Evolutionary conservation across 2,888 invertebrate species (phyloP).

Genomic region (Drosophila histrio): DNA sequence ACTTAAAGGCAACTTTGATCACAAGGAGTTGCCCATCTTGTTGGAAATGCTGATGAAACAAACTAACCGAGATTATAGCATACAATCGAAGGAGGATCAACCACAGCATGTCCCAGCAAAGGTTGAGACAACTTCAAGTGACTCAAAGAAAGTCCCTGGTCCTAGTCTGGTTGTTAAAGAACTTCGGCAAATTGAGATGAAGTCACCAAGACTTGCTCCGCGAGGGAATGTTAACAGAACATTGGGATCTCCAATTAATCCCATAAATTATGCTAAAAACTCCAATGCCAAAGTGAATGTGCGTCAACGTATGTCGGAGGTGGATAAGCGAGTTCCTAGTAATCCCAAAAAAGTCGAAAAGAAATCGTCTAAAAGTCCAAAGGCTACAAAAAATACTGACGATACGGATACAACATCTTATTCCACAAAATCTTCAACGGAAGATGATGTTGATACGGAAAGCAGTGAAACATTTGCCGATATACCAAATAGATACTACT

Average conservation of each 20-base stretch:
- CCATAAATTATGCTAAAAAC: background rate
- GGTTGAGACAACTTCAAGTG: background rate
- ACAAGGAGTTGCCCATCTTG: conserved; percentile 75
- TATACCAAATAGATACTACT: conserved; percentile 62
- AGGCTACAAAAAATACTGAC: background rate
- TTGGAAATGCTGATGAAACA: conserved; percentile 62
- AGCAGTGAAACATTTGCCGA: conserved; percentile 42
- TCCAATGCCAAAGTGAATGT: conserved; percentile 20
- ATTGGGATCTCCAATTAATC: background rate
- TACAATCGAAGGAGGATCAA: background rate
- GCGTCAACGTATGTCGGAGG: conserved; percentile 20
- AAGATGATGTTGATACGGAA: conserved; percentile 2
- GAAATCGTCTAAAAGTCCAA: background rate
- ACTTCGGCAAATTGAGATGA: background rate
- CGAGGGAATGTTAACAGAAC: background rate
- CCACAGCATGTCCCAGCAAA: background rate
- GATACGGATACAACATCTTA: background rate
- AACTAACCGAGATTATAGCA: background rate
- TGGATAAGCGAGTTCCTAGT: no score
- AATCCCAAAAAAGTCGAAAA: background rate
- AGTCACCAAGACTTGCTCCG: background rate
- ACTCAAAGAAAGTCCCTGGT: background rate
- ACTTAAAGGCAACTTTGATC: conserved; percentile 58
- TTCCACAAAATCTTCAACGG: background rate
- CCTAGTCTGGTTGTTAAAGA: background rate